Conservation (phyloP, 2,113 vertebrate species). For the Pelobates fuscus region DNA sequence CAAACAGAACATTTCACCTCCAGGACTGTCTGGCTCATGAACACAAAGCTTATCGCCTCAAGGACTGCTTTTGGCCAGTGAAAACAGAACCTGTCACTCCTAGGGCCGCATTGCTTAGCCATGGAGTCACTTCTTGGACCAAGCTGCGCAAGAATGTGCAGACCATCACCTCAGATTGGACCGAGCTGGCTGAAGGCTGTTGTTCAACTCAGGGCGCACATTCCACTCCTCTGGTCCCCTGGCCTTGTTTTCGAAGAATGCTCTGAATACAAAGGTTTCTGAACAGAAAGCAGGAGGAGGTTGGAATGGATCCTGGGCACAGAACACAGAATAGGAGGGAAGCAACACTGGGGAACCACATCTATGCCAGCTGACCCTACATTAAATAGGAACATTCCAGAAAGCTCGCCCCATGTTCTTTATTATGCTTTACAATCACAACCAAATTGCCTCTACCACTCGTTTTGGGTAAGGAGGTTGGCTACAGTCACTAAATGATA, state of each 20-base stretch:
- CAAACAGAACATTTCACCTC: conserved; percentile 31
- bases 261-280: no score
- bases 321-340: conserved; percentile 2
- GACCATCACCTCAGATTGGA: conserved; percentile 8
- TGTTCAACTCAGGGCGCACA: conserved; percentile 12
- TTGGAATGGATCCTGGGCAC: conserved; percentile 9
- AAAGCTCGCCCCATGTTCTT: no score
- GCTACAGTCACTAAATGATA: no score
- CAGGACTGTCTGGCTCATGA: conserved; percentile 22
- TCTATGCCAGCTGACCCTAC: conserved; percentile 8
- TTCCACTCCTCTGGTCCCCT: conserved; percentile 1
- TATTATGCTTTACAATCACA: no score
- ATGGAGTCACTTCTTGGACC: conserved; percentile 34
- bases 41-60: conserved; percentile 37
- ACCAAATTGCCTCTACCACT: no score
- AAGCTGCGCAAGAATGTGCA: not conserved
- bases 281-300: conserved; percentile 14
- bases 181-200: not conserved
- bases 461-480: no score
- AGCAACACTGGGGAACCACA: not conserved
- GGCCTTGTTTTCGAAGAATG: not conserved
- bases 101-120: conserved; percentile 19
- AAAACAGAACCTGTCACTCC: conserved; percentile 23
- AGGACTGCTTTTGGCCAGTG: conserved; percentile 16
- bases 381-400: not conserved